Percentiles rank a stretch among this genome's conserved stretches.
Evolutionary conservation across 2,113 vertebrate species (phyloP).

Genomic region (Crotalus helleri): DNA sequence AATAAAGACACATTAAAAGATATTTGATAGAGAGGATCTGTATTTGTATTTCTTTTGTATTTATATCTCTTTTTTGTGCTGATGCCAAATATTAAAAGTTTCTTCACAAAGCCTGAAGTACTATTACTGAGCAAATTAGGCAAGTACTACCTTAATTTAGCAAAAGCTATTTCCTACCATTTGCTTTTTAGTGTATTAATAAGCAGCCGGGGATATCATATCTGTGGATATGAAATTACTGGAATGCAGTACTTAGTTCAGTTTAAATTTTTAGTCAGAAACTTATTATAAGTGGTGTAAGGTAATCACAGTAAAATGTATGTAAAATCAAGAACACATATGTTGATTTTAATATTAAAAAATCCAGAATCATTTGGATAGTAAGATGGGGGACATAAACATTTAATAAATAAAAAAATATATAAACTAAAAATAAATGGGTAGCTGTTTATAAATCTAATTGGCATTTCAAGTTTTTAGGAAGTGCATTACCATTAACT

Average conservation of each 20-base stretch:
- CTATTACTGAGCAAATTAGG: neutral
- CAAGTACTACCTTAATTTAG: conserved; percentile 38
- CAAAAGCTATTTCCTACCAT: neutral
- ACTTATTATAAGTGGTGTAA: neutral
- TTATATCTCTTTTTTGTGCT: conserved; percentile 45
- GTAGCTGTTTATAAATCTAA: neutral
- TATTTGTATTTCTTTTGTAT: conserved; percentile 33
- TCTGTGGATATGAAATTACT: neutral
- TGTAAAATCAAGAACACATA: neutral
- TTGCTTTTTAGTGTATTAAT: neutral
- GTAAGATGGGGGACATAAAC: neutral
- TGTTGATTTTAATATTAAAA: neutral
- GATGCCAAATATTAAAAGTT: conserved; percentile 25
- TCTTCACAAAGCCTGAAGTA: neutral
- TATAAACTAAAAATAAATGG: neutral
- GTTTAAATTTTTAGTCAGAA: neutral
- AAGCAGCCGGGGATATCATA: neutral
- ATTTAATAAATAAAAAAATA: neutral
- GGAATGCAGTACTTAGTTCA: neutral
- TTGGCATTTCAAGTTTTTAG: neutral
- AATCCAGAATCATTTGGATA: neutral
- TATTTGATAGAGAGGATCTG: conserved; percentile 54
- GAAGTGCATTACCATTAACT: neutral
- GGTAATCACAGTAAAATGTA: neutral
- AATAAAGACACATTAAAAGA: neutral